These are phyloP conservation scores for Ophthalmolycus amberensis DNA, from an alignment of 2,113 vertebrate genomes.

Conservation along the genomic window DNA sequence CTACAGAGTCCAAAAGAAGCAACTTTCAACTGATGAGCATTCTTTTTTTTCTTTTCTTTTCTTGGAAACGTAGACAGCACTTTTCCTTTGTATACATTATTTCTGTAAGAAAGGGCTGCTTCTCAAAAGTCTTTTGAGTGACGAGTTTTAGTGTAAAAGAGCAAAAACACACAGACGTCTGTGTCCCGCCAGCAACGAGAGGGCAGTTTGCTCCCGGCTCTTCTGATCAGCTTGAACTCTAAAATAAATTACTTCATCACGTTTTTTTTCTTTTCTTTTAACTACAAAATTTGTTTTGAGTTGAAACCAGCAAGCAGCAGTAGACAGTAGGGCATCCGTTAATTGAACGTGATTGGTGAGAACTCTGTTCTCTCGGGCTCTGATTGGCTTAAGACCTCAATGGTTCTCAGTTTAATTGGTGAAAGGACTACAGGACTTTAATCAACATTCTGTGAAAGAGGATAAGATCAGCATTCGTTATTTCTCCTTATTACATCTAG, in stretches of 20 bases:
- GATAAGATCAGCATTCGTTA: conserved; percentile 86
- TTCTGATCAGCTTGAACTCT: conserved; percentile 73
- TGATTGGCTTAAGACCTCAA: conserved; percentile 63
- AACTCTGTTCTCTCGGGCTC: conserved; percentile 72
- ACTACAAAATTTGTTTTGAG: conserved; percentile 77
- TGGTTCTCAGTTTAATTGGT: conserved; percentile 58
- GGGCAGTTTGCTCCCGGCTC: conserved; percentile 80
- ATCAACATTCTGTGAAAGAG: conserved; percentile 89
- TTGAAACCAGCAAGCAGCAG: conserved; percentile 89
- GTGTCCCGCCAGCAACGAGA: conserved; percentile 78
- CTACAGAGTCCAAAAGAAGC: conserved; percentile 82
- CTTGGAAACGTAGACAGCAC: conserved; percentile 82
- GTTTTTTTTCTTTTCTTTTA: conserved; percentile 77
- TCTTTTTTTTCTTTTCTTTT: conserved; percentile 70
- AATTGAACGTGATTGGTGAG: conserved; percentile 76
- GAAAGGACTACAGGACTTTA: conserved; percentile 65
- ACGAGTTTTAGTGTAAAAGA: conserved; percentile 88
- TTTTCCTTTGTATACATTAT: conserved; percentile 74
- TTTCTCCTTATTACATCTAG: conserved; percentile 32
- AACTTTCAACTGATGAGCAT: conserved; percentile 79
- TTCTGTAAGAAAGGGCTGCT: conserved; percentile 84
- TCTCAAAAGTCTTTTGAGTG: conserved; percentile 80
- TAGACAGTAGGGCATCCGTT: conserved; percentile 84
- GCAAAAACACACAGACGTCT: conserved; percentile 79
- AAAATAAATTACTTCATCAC: conserved; percentile 78